Conservation (phyloP, 2,888 invertebrate species). For the Thereva nobilitata region DNA sequence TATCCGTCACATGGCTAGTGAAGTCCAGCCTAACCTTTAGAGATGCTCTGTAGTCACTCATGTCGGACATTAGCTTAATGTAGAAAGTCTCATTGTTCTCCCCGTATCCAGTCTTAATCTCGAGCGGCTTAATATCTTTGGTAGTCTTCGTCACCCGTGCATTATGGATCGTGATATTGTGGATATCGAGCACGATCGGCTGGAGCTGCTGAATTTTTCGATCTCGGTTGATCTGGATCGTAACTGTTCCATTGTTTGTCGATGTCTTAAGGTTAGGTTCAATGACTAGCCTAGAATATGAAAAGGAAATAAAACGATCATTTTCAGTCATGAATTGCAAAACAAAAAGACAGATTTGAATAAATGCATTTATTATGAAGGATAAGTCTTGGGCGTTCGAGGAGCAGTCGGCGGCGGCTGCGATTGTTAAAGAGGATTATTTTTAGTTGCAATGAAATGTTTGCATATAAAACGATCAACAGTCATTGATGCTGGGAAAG, state of each 20-base stretch:
- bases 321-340: not conserved
- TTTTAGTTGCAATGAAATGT: too few relatives aligned
- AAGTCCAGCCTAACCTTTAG: conserved; percentile 62
- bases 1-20: conserved; percentile 61
- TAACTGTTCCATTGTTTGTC: conserved; percentile 53
- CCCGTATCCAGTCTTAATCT: conserved; percentile 53
- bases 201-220: conserved; percentile 48
- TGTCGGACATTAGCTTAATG: conserved; percentile 45
- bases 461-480: too few relatives aligned
- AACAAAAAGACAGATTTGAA: too few relatives aligned
- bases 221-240: conserved; percentile 53
- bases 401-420: too few relatives aligned
- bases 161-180: conserved; percentile 54
- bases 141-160: conserved; percentile 48
- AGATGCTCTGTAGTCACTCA: conserved; percentile 30
- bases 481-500: too few relatives aligned
- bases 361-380: too few relatives aligned
- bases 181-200: conserved; percentile 56
- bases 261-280: conserved; percentile 54
- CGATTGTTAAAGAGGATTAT: too few relatives aligned
- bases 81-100: conserved; percentile 53
- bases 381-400: too few relatives aligned
- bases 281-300: conserved; percentile 51
- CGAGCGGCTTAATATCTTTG: conserved; percentile 39
- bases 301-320: conserved; percentile 21